phyloP scores from a whole-genome alignment of 2,888 invertebrate genomes.

The Tuta absoluta region DNA sequence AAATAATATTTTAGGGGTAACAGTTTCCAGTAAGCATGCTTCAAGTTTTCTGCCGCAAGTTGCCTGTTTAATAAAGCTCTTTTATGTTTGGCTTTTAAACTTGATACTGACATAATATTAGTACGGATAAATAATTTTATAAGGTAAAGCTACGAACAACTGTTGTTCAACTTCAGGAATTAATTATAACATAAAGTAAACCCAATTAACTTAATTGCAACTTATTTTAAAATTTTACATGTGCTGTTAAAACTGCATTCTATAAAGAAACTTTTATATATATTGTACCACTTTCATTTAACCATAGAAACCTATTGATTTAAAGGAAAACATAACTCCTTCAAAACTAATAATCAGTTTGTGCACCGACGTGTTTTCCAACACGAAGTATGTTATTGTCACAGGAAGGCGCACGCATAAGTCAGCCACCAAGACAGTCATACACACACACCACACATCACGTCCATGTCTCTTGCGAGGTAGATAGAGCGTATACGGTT shows the following conservation, averaged over 20 bases:
- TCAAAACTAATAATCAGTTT: conserved; percentile 32
- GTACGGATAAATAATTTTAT: too few species aligned
- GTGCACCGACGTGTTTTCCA: conserved; percentile 38
- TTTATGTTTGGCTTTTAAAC: too few species aligned
- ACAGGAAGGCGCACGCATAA: conserved; percentile 34
- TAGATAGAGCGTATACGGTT: not conserved
- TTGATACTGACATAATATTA: too few species aligned
- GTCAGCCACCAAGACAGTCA: not conserved
- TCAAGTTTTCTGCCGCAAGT: too few species aligned
- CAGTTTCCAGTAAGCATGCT: too few species aligned
- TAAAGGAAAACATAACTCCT: conserved; percentile 17
- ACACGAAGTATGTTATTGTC: conserved; percentile 35
- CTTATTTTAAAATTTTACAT: not conserved
- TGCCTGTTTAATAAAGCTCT: too few species aligned
- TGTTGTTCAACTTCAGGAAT: too few species aligned
- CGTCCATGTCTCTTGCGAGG: not conserved
- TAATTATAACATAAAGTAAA: too few species aligned
- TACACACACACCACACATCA: not conserved
- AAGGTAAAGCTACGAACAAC: too few species aligned
- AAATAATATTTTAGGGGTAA: too few species aligned
- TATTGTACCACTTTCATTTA: conserved; percentile 4
- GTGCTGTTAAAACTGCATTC: not conserved
- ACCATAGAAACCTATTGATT: conserved; percentile 21
- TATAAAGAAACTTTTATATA: not conserved
- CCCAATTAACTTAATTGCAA: not conserved